These are phyloP conservation scores for Ciconia nigra DNA, from an alignment of 2,797 vertebrate genomes.

Conservation along the genomic window DNA sequence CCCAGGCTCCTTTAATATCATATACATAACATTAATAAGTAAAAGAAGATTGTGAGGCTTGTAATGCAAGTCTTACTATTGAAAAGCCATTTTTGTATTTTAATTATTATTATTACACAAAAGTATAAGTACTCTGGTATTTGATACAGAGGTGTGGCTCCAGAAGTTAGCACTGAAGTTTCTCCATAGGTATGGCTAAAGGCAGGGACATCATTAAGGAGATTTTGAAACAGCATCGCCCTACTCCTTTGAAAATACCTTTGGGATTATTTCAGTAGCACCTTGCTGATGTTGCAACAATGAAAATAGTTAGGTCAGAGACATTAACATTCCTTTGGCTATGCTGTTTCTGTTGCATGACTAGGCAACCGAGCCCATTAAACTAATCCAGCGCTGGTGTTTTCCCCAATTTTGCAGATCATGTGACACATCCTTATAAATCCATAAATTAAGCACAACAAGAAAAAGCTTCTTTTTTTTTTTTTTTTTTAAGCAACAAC, in stretches of 20 bases:
- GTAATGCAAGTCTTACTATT: background rate
- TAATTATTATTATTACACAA: slow-evolving; percentile 63
- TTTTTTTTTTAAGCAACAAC: background rate
- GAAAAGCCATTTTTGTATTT: slow-evolving; percentile 23
- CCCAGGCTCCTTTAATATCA: background rate
- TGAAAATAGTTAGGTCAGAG: slow-evolving; percentile 66
- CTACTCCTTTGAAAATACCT: slow-evolving; percentile 60
- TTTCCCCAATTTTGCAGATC: background rate
- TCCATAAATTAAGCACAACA: background rate
- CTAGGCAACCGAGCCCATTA: background rate
- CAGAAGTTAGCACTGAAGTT: slow-evolving; percentile 15
- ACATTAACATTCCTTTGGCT: slow-evolving; percentile 57
- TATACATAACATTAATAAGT: background rate
- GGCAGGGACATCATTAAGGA: background rate
- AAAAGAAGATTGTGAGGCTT: background rate
- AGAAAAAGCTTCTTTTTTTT: background rate
- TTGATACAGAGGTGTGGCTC: slow-evolving; percentile 49
- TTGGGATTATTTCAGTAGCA: slow-evolving; percentile 58
- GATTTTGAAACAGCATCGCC: slow-evolving; percentile 26
- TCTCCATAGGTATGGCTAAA: slow-evolving; percentile 36
- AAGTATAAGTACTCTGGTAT: slow-evolving; percentile 55
- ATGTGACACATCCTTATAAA: background rate
- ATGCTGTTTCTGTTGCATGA: slow-evolving; percentile 30
- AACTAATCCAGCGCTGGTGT: background rate
- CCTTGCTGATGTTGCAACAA: slow-evolving; percentile 56